Evolutionary conservation across 2,797 vertebrate genomes (phyloP).

Genomic region (Sebastes itinus): DNA sequence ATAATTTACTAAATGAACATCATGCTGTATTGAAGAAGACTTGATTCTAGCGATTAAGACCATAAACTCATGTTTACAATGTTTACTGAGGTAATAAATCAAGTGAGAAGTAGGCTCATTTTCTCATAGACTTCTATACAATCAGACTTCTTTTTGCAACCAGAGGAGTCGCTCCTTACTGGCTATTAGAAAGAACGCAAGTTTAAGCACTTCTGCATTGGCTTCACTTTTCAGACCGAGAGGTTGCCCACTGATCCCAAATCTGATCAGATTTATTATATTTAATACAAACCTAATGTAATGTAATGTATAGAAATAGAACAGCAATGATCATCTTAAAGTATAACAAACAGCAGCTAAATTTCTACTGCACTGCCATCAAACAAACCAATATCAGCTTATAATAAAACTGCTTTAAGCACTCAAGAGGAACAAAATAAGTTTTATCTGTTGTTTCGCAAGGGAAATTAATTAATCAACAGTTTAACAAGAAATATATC

Average conservation of each 20-base stretch:
- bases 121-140: no score
- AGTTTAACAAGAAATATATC: constrained; percentile 29
- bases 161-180: no score
- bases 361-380: background rate
- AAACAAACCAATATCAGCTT: background rate
- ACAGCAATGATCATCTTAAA: background rate
- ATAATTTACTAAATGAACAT: no score
- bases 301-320: background rate
- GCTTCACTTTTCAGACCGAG: no score
- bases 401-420: background rate
- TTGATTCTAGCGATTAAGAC: no score
- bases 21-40: no score
- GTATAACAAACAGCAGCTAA: background rate
- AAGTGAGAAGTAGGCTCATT: no score
- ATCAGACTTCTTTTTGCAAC: no score
- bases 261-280: background rate
- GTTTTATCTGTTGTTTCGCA: constrained; percentile 18
- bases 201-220: no score
- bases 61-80: no score
- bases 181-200: no score
- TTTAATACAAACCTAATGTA: background rate
- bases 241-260: background rate
- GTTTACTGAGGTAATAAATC: no score
- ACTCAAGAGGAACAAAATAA: background rate
- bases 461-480: constrained; percentile 43